Evolutionary conservation across 2,113 vertebrate genomes (phyloP), one percentile per base, ranked within the genome.

Genomic region (Colossoma macropomum): DNA sequence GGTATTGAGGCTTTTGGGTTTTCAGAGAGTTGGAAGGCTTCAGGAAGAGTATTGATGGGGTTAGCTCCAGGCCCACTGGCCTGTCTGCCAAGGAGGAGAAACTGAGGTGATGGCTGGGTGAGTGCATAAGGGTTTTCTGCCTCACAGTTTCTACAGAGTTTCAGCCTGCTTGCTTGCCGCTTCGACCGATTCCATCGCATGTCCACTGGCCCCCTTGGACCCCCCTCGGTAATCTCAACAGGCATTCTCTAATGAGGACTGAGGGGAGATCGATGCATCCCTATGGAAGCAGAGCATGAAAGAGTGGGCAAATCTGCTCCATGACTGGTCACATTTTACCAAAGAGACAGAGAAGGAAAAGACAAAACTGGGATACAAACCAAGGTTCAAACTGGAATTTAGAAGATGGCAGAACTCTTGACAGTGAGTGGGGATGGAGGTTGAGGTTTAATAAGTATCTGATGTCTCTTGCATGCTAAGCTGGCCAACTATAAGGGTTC

Each of bases 11-110:
- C 15, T 68, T 63, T 8, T 86, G 56, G 62, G 72, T 2, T 23
- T 34, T 16, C 30, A 81, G 69, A 81, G n/a, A 38, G 41, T 30
- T 81, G 80, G 74, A 89, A 82, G 56, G 76, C 63, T 71, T 74
- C 16, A 70, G 77, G 70, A 30, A 73, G 50, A 30, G 85, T 65
- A 88, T 69, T 81, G 50, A 88, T 84, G 81, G n/a, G 12, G 3
- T 9, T 59, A 38, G 32, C 48, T 25, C 71, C 60, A 60, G 28
- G 71, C 66, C 21, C 32, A 4, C 71, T 48, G 52, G 13, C 27
- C 54, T 54, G 48, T 38, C 34, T 23, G 21, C 68, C 19, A 12
- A 23, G 68, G 34, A 32, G 21, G 68, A 70, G 34, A n/a, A 70
- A 23, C 17, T 41, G 68, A 41, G 50, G 32, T 5, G 32, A 76